A percentile compares a stretch with the other conserved stretches of the same genome.
phyloP scores from a whole-genome alignment of 2,888 invertebrate genomes.

The Campoletis raptor region DNA sequence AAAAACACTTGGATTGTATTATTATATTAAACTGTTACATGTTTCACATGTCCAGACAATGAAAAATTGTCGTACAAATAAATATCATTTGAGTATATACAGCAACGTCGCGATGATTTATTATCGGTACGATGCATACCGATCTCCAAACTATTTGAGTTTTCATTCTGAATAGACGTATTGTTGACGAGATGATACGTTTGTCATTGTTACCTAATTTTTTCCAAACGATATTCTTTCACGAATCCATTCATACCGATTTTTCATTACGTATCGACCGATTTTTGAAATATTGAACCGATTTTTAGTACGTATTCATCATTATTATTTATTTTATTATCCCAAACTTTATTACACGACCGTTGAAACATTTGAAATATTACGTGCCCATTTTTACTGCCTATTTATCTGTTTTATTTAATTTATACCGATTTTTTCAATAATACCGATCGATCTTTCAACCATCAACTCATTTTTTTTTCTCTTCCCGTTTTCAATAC shows the following conservation, averaged over 20 bases:
- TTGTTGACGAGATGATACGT: neutral
- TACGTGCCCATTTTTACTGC: neutral
- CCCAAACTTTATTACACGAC: neutral
- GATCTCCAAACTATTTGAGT: neutral
- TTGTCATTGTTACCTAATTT: constrained; percentile 14
- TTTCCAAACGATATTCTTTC: neutral
- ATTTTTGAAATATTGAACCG: constrained; percentile 5
- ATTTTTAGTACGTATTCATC: neutral
- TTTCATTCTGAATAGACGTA: neutral
- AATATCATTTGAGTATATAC: constrained; percentile 19
- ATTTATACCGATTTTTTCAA: neutral
- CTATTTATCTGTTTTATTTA: neutral
- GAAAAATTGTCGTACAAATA: constrained; percentile 31
- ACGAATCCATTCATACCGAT: neutral
- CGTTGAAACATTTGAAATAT: neutral
- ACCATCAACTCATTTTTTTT: neutral
- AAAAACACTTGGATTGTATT: constrained; percentile 14
- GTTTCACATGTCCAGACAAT: constrained; percentile 2
- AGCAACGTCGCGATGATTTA: constrained; percentile 27
- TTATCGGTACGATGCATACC: constrained; percentile 1
- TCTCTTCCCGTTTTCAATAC: neutral
- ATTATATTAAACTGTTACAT: constrained; percentile 24
- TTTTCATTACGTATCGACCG: neutral
- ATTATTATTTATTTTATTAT: constrained; percentile 1
- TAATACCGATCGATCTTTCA: neutral